Percentiles rank a stretch among this genome's conserved stretches.
phyloP scores from a whole-genome alignment of 1,140 invertebrate genomes.

The Lucilia cuprina region DNA sequence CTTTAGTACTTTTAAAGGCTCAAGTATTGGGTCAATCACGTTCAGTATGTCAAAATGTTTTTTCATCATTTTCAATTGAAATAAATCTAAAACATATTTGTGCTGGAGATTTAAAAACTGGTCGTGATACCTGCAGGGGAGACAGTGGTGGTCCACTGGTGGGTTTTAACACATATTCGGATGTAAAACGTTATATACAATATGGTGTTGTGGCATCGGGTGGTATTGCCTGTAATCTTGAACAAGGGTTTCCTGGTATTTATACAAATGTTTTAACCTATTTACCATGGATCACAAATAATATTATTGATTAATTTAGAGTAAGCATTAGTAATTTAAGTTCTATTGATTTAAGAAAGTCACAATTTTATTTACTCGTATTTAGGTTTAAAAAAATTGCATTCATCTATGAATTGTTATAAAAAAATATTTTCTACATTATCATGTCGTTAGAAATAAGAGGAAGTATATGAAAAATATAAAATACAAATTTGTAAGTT shows the following conservation, averaged over 20 bases:
- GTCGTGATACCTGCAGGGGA: conserved; percentile 72
- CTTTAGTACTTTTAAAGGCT: conserved; percentile 26
- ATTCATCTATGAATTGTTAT: too few species aligned
- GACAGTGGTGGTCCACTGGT: conserved; percentile 79
- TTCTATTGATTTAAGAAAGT: not conserved
- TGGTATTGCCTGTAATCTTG: conserved; percentile 44
- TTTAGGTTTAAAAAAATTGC: too few species aligned
- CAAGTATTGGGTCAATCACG: not conserved
- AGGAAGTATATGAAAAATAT: too few species aligned
- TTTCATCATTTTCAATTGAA: not conserved
- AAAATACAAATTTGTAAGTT: too few species aligned
- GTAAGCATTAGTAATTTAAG: too few species aligned
- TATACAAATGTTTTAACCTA: conserved; percentile 55
- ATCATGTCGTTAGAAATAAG: too few species aligned
- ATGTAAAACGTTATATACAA: conserved; percentile 46
- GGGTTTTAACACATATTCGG: conserved; percentile 43
- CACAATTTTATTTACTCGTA: not conserved
- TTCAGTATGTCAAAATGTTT: not conserved
- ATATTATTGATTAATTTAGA: conserved; percentile 39
- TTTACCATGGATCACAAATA: conserved; percentile 59
- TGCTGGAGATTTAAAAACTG: conserved; percentile 66
- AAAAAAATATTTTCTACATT: too few species aligned
- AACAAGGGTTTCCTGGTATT: conserved; percentile 48
- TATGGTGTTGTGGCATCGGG: conserved; percentile 54
- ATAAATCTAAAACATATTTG: conserved; percentile 68